These are phyloP conservation scores for Helleia helle DNA, from an alignment of 2,888 invertebrate species.

Conservation along the genomic window DNA sequence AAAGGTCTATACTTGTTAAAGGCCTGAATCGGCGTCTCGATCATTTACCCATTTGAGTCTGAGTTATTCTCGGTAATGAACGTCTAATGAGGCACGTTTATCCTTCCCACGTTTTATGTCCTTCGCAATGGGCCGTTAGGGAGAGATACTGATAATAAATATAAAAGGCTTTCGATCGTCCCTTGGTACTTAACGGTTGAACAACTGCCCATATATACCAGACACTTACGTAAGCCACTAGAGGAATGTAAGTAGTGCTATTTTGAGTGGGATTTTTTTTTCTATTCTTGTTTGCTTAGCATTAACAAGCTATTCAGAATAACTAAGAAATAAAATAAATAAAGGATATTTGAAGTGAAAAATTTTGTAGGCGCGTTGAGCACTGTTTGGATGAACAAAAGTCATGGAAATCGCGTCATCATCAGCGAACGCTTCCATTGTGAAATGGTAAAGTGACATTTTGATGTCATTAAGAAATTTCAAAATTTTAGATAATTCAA, in stretches of 20 bases:
- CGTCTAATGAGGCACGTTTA: slow-evolving; percentile 34
- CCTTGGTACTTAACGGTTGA: slow-evolving; percentile 17
- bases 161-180: slow-evolving; percentile 22
- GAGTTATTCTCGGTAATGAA: slow-evolving; percentile 33
- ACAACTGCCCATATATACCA: slow-evolving; percentile 12
- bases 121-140: slow-evolving; percentile 25
- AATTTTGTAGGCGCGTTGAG: too few relatives aligned
- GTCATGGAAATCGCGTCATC: too few relatives aligned
- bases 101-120: slow-evolving; percentile 27
- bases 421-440: too few relatives aligned
- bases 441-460: too few relatives aligned
- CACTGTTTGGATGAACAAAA: too few relatives aligned
- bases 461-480: too few relatives aligned
- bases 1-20: neutral
- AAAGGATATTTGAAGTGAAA: too few relatives aligned
- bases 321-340: too few relatives aligned
- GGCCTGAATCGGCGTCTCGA: slow-evolving; percentile 3
- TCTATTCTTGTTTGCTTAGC: too few relatives aligned
- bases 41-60: slow-evolving; percentile 16
- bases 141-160: slow-evolving; percentile 27
- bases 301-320: too few relatives aligned
- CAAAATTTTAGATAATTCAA: too few relatives aligned
- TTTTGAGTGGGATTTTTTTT: neutral
- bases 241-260: neutral
- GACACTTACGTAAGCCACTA: neutral